These are phyloP conservation scores for Neogobius melanostomus DNA, from an alignment of 2,113 vertebrate genomes.

Conservation along the genomic window DNA sequence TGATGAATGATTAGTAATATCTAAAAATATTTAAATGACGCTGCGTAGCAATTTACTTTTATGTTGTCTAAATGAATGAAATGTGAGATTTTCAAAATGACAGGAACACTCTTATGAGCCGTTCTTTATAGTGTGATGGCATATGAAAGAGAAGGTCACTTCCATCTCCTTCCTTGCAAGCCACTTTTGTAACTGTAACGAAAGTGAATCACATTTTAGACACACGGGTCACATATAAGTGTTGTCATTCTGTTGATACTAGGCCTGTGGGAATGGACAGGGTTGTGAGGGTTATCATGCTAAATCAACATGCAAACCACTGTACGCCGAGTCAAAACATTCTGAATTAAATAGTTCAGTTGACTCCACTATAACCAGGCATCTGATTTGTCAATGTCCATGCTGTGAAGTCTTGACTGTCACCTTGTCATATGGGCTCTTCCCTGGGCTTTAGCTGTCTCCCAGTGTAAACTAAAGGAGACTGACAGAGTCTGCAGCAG, in stretches of 20 bases:
- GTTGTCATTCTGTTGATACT: neutral
- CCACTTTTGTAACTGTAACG: neutral
- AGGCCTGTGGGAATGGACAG: neutral
- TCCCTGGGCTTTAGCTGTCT: slow-evolving; percentile 27
- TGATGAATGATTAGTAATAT: neutral
- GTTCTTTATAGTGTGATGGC: neutral
- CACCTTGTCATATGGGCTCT: slow-evolving; percentile 45
- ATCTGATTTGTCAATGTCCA: slow-evolving; percentile 30
- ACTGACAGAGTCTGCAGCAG: slow-evolving; percentile 41
- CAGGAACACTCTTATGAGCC: neutral
- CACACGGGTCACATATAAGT: neutral
- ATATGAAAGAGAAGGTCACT: neutral
- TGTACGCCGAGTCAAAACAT: neutral
- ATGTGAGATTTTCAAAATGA: slow-evolving; percentile 51
- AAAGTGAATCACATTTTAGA: neutral
- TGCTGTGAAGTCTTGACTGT: slow-evolving; percentile 48
- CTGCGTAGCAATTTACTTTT: neutral
- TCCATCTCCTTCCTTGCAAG: neutral
- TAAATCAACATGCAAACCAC: neutral
- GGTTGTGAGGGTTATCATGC: neutral
- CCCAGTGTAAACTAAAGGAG: slow-evolving; percentile 62
- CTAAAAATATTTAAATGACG: neutral
- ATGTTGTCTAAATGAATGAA: slow-evolving; percentile 25
- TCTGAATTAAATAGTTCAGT: slow-evolving; percentile 19
- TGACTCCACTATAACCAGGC: slow-evolving; percentile 22